phyloP scores from a whole-genome alignment of 2,797 vertebrate genomes.

The Lophura swinhoii region DNA sequence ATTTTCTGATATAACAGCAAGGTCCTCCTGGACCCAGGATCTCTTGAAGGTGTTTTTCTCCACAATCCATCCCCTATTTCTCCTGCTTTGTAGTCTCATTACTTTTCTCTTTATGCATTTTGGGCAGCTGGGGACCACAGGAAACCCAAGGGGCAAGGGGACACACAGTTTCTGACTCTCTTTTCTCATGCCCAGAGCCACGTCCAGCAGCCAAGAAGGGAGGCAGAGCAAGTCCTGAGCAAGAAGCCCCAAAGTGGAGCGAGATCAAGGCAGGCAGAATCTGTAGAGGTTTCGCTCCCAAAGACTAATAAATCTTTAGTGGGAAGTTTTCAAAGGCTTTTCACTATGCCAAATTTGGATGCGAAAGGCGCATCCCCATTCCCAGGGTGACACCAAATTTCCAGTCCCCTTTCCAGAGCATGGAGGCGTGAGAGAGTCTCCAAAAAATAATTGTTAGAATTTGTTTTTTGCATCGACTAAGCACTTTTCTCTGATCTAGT shows the following conservation, averaged over 20 bases:
- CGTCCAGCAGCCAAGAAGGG: not conserved
- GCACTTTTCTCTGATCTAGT: constrained; percentile 56
- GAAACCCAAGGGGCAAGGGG: not conserved
- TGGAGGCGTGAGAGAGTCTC: not conserved
- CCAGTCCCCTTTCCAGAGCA: constrained; percentile 36
- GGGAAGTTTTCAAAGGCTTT: constrained; percentile 24
- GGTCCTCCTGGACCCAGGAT: accelerated
- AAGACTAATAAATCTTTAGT: constrained; percentile 47
- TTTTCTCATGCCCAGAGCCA: not conserved
- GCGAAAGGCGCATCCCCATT: constrained; percentile 22
- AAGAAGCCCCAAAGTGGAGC: not conserved
- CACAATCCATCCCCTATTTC: not conserved
- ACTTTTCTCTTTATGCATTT: not conserved
- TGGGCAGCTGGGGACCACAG: not conserved
- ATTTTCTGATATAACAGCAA: not conserved
- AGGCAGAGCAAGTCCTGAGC: not conserved
- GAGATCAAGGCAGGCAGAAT: constrained; percentile 24
- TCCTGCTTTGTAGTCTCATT: not conserved
- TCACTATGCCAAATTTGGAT: constrained; percentile 10
- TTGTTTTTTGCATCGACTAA: constrained; percentile 28
- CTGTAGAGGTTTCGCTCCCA: constrained; percentile 33
- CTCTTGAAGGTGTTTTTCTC: not conserved
- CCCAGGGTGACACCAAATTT: constrained; percentile 51
- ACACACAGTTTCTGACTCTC: not conserved
- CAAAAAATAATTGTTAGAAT: constrained; percentile 14